A percentile compares a stretch with the other conserved stretches of the same genome.
These are phyloP conservation scores for Sinhomidia bicolor DNA, from an alignment of 2,888 invertebrate genomes.

Conservation along the genomic window DNA sequence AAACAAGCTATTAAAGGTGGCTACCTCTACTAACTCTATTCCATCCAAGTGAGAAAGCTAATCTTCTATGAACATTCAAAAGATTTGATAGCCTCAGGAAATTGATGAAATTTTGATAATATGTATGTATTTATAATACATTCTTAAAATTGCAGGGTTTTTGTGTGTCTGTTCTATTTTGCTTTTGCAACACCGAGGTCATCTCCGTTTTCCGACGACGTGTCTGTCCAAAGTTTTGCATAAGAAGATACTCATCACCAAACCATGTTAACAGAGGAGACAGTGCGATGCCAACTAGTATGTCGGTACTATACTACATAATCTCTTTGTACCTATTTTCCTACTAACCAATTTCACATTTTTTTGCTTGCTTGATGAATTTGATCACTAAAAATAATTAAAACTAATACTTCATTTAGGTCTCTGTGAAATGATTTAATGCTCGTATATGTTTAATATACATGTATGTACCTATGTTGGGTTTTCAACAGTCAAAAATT, in stretches of 20 bases:
- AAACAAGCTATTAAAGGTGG: too few relatives aligned
- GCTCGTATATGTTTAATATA: too few relatives aligned
- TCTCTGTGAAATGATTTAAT: too few relatives aligned
- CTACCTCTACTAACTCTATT: too few relatives aligned
- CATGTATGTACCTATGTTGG: too few relatives aligned
- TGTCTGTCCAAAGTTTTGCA: conserved; percentile 68
- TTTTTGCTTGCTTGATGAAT: background rate
- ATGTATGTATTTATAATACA: background rate
- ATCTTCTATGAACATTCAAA: too few relatives aligned
- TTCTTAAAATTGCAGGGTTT: conserved; percentile 72
- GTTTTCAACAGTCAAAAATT: too few relatives aligned
- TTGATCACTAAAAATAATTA: background rate
- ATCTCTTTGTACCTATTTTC: background rate
- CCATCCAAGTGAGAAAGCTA: too few relatives aligned
- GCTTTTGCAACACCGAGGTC: conserved; percentile 79
- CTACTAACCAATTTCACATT: background rate
- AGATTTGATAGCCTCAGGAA: too few relatives aligned
- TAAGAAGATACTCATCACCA: conserved; percentile 70
- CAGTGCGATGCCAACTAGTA: conserved; percentile 79
- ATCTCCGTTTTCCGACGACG: conserved; percentile 75
- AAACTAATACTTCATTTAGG: too few relatives aligned
- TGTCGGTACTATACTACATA: conserved; percentile 76
- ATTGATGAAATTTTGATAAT: too few relatives aligned
- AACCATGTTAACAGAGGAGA: conserved; percentile 70
- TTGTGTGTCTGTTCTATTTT: conserved; percentile 78